Base-by-base conservation (phyloP, 1,140 invertebrate genomes). In the Uloborus diversus region DNA sequence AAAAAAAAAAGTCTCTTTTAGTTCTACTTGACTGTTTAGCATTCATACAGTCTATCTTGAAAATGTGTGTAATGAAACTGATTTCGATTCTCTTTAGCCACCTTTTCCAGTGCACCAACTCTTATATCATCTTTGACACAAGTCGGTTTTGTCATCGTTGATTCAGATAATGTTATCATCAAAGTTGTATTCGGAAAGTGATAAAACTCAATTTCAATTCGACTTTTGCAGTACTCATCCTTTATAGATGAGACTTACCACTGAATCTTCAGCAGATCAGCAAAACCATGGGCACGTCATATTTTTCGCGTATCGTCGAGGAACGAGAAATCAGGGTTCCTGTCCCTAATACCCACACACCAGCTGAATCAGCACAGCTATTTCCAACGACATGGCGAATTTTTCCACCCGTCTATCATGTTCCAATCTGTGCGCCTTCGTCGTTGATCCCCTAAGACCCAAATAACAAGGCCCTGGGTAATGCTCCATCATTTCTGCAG, bases 381-480 rank as follows among this genome's bases (percentile, higher is more conserved):
- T 42, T 17, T 42, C 1, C 17, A 9, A 9, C 9, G 17, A 42
- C 9, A 1, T 9, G 17, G 17, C 17, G 9, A 9, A 17, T 53
- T 53, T 61, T 35, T 51, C 59, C 4, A n/a, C 27, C 59, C 7
- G 59, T 62, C 57, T 32, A 53, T 64, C 59, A 64, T 33, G 23
- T 47, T 51, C 53, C 71, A 75, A 75, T 75, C 71, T 42, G 57
- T 13, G 71, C 27, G 25, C 9, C n/a, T n/a, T n/a, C n/a, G n/a
- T 20, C 7, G 25, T 14, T 64, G 64, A 75, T 75, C 71, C 71
- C 57, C 33, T 75, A 75, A 75, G 71, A 64, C 71, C 56, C 28
- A 75, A 75, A 75, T 75, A 75, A 75, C 71, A 64, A 75, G 71
- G 71, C 17, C 14, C 59, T 75, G 33, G 53, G n/a, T n/a, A 33